These are phyloP conservation scores for Musca domestica DNA, from an alignment of 1,140 invertebrate genomes.

Conservation along the genomic window DNA sequence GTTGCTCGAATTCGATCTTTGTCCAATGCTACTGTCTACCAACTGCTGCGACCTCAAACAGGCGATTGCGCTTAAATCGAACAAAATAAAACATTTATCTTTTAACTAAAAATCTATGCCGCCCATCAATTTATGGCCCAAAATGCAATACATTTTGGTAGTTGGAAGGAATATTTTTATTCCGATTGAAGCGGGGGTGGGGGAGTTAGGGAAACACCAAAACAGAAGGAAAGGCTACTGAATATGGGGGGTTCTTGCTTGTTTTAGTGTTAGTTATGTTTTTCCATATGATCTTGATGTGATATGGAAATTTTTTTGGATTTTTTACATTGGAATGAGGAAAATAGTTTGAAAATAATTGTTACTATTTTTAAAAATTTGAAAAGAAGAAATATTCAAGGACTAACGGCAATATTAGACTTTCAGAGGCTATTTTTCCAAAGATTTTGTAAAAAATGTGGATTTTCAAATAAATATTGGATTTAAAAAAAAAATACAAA, in stretches of 20 bases:
- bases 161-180: not conserved
- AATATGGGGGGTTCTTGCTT: not conserved
- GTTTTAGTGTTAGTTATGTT: not conserved
- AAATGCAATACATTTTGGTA: slow-evolving; percentile 16
- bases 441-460: too few relatives aligned
- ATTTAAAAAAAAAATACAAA: too few relatives aligned
- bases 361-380: too few relatives aligned
- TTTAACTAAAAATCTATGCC: slow-evolving; percentile 8
- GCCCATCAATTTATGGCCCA: slow-evolving; percentile 1
- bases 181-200: too few relatives aligned
- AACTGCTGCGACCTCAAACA: not conserved
- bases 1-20: not conserved
- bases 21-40: not conserved
- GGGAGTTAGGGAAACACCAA: not conserved
- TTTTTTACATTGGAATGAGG: too few relatives aligned
- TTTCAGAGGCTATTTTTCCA: too few relatives aligned
- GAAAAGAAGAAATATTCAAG: too few relatives aligned
- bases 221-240: not conserved
- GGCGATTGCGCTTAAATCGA: not conserved
- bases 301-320: not conserved
- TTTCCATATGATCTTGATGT: not conserved
- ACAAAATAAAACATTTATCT: slow-evolving; percentile 6
- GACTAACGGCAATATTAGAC: too few relatives aligned
- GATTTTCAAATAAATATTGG: too few relatives aligned
- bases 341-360: too few relatives aligned